These are phyloP conservation scores for Rotaria magnacalcarata DNA, from an alignment of 2,888 invertebrate genomes.

Conservation along the genomic window DNA sequence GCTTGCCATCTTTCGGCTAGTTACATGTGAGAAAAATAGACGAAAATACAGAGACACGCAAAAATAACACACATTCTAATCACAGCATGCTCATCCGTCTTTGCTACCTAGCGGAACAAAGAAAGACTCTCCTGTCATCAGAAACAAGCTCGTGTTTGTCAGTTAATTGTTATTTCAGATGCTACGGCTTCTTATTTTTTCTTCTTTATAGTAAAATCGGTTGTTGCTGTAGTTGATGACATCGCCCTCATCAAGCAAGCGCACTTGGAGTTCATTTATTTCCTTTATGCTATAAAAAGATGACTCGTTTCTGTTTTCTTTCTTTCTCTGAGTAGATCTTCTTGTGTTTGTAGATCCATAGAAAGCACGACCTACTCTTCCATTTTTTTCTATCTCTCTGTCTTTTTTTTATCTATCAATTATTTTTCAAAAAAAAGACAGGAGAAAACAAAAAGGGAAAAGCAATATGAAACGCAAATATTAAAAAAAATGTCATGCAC, in stretches of 20 bases:
- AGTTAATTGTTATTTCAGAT: conserved; percentile 17
- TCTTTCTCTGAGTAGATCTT: background rate
- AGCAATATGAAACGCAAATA: too few relatives aligned
- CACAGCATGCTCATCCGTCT: background rate
- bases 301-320: background rate
- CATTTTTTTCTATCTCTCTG: background rate
- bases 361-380: background rate
- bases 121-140: background rate
- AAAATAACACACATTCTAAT: background rate
- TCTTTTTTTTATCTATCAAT: background rate
- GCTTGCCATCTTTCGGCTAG: background rate
- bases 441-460: too few relatives aligned
- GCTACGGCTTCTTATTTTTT: background rate
- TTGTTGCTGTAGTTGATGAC: background rate
- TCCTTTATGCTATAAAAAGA: background rate
- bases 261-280: background rate
- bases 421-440: background rate
- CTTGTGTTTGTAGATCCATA: background rate
- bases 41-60: background rate
- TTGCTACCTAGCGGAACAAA: background rate
- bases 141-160: background rate
- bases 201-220: background rate
- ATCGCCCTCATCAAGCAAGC: background rate
- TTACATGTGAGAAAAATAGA: background rate
- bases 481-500: too few relatives aligned